Evolutionary conservation across 1,140 invertebrate species (phyloP), one percentile per base, ranked within the genome.

Genomic region (Dendroctonus valens): DNA sequence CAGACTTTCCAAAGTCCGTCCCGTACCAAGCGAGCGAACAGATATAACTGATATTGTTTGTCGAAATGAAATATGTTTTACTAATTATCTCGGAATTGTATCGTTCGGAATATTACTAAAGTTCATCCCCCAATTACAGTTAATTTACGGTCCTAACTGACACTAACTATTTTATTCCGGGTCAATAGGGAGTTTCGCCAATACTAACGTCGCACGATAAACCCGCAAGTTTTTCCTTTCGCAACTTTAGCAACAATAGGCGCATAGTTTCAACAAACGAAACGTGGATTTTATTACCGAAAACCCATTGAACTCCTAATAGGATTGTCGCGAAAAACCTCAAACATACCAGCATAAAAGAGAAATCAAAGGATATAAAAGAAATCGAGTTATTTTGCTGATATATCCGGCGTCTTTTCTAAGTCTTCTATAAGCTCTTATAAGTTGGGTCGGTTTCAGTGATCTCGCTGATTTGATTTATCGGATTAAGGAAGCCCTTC

Each of bases 401-500:
- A 54, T 54, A 67, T 54, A 67, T 59, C 57, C 64, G 64, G 41
- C 64, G 64, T 65, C 64, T 53, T 65, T 60, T 67, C 65, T 67
- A 67, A 67, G 65, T 59, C 69, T 70, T 70, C 69, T 59, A 67
- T 70, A 70, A 70, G 69, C 69, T 70, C 69, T 70, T 70, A 70
- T 70, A 70, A 70, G 65, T 67, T 67, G 69, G 57, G 65, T 63
- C 67, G 68, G 61, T 59, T 52, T 65, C 65, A 71, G 68, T 67
- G 73, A 74, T 74, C 73, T 74, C 58, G 57, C 71, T 74, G 71
- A 74, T 74, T 74, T 72, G 72, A 74, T 74, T 72, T 74, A 74
- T 74, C 71, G 72, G 72, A 74, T 74, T 74, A 74, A 70, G 69
- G 72, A 74, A 74, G 67, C 70, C 72, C 68, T 66, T 68, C 69